These are phyloP conservation scores for Staurois parvus DNA, from an alignment of 2,797 vertebrate species.

Conservation along the genomic window DNA sequence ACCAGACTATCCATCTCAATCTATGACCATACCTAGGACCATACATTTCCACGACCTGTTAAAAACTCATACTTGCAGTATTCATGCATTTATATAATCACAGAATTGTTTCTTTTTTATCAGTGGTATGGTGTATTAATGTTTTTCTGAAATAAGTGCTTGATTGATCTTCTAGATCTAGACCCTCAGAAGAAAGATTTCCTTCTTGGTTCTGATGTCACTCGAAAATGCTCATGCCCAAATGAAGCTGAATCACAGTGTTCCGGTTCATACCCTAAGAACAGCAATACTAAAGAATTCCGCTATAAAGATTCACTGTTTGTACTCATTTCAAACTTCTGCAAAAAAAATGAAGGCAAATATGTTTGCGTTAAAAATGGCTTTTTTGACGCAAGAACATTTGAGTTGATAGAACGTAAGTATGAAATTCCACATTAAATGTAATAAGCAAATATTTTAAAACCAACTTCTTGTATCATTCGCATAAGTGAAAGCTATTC, in stretches of 20 bases:
- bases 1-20: too few relatives aligned
- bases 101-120: too few relatives aligned
- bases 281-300: neutral
- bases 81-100: too few relatives aligned
- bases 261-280: neutral
- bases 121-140: too few relatives aligned
- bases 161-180: neutral
- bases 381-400: neutral
- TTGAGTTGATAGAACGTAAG: neutral
- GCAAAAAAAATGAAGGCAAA: neutral
- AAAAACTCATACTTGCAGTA: too few relatives aligned
- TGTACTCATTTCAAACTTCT: neutral
- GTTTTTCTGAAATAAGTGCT: too few relatives aligned
- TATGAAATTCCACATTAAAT: neutral
- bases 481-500: too few relatives aligned
- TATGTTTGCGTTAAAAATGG: neutral
- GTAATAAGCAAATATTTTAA: neutral
- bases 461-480: too few relatives aligned
- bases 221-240: neutral
- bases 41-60: too few relatives aligned
- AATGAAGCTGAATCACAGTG: neutral
- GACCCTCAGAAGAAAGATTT: neutral
- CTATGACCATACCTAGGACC: too few relatives aligned
- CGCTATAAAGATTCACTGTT: neutral
- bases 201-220: neutral